These are phyloP conservation scores for Bergia sp. DNA, from an alignment of 92 coral and sea anemone genomes.

Conservation along the genomic window DNA sequence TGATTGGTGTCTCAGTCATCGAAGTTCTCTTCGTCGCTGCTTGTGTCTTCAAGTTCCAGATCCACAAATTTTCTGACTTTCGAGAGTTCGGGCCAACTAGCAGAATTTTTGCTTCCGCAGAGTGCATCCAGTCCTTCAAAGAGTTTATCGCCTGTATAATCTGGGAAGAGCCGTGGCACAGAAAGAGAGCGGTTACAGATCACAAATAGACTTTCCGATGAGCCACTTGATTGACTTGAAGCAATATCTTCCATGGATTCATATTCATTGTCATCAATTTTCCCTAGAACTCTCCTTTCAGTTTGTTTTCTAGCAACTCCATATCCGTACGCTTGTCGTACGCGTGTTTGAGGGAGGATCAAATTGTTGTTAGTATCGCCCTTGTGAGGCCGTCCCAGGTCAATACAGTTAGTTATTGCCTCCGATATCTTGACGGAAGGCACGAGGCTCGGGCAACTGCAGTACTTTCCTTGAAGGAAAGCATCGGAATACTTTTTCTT, in stretches of 20 bases:
- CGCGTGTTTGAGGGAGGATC: neutral
- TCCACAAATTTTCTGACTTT: slow-evolving; percentile 17
- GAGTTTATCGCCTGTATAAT: neutral
- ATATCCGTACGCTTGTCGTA: neutral
- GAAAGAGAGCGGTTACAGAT: slow-evolving; percentile 26
- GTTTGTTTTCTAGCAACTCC: neutral
- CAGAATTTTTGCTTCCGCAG: slow-evolving; percentile 1
- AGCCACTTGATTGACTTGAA: slow-evolving; percentile 10
- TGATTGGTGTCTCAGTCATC: neutral
- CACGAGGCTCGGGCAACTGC: slow-evolving; percentile 41
- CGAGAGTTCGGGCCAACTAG: slow-evolving; percentile 35
- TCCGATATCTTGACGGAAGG: slow-evolving; percentile 27
- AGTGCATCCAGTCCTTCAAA: neutral
- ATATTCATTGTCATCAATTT: slow-evolving; percentile 39
- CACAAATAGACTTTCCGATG: neutral
- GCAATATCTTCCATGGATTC: slow-evolving; percentile 23
- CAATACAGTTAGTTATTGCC: slow-evolving; percentile 40
- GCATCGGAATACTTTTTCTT: slow-evolving; percentile 27
- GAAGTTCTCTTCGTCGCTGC: slow-evolving; percentile 29
- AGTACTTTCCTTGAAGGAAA: slow-evolving; percentile 39
- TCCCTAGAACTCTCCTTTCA: slow-evolving; percentile 2
- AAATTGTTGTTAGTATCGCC: slow-evolving; percentile 22
- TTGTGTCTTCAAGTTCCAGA: neutral
- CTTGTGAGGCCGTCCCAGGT: slow-evolving; percentile 23
- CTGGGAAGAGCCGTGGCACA: neutral